A percentile compares a stretch with the other conserved stretches of the same genome.
phyloP scores from a whole-genome alignment of 2,888 invertebrate species.

The Liopterus haemorrhoidalis region DNA sequence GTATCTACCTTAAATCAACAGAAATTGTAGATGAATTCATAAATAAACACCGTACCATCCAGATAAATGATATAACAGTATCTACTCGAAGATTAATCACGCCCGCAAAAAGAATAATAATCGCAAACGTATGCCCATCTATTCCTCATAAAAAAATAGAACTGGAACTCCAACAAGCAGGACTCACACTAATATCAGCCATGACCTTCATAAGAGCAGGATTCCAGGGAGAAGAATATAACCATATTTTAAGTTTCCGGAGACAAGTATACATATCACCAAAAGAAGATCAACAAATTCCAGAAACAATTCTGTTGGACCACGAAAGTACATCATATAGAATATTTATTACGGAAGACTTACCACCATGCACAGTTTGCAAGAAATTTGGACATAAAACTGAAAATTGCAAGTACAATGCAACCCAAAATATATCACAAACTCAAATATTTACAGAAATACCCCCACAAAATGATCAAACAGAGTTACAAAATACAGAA shows the following conservation, averaged over 20 bases:
- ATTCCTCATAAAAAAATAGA: constrained; percentile 25
- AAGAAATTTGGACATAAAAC: constrained; percentile 10
- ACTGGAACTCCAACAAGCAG: constrained; percentile 18
- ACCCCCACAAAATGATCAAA: too few species aligned
- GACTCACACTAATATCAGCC: constrained; percentile 21
- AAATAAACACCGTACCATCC: not conserved
- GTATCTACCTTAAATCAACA: constrained; percentile 1
- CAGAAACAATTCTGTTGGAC: constrained; percentile 13
- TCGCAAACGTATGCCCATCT: constrained; percentile 26
- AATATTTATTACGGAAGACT: constrained; percentile 15
- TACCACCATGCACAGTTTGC: constrained; percentile 14
- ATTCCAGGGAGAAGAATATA: constrained; percentile 19
- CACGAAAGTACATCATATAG: constrained; percentile 16
- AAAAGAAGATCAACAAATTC: constrained; percentile 17
- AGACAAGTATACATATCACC: constrained; percentile 27
- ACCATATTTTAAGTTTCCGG: constrained; percentile 27
- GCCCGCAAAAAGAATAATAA: constrained; percentile 3
- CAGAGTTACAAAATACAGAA: not conserved
- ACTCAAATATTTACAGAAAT: too few species aligned
- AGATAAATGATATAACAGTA: not conserved
- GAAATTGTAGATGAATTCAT: constrained; percentile 5
- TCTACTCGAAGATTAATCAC: constrained; percentile 1
- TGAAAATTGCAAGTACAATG: constrained; percentile 7
- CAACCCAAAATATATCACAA: too few species aligned
- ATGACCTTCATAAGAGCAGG: constrained; percentile 27